A percentile compares a stretch with the other conserved stretches of the same genome.
These are phyloP conservation scores for Aproaerema taeniolella DNA, from an alignment of 2,888 invertebrate genomes.

Conservation along the genomic window DNA sequence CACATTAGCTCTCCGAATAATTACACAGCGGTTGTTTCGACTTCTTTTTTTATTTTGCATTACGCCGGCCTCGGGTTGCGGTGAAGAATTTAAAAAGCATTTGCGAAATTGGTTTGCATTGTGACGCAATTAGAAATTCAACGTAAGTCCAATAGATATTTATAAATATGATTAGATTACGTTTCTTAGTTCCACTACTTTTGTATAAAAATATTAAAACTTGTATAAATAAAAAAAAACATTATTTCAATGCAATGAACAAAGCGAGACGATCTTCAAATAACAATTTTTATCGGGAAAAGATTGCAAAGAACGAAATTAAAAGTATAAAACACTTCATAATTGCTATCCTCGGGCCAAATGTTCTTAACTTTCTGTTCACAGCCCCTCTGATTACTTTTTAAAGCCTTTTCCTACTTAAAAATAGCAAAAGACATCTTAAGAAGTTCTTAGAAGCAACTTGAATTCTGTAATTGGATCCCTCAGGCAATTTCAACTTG, in stretches of 20 bases:
- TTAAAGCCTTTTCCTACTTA: conserved; percentile 57
- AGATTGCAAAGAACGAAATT: conserved; percentile 51
- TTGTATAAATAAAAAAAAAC: too few relatives aligned
- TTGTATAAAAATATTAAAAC: too few relatives aligned
- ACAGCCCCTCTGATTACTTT: conserved; percentile 64
- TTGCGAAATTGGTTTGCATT: conserved; percentile 61
- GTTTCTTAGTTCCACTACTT: too few relatives aligned
- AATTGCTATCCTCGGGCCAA: conserved; percentile 52
- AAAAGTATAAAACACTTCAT: conserved; percentile 59
- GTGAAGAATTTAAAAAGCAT: conserved; percentile 69
- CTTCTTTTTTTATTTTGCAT: conserved; percentile 40
- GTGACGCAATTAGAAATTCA: conserved; percentile 41
- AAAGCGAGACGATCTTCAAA: neutral
- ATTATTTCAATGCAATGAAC: neutral
- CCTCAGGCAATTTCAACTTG: conserved; percentile 43
- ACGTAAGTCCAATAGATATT: too few relatives aligned
- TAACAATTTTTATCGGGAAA: conserved; percentile 22
- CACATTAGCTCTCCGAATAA: conserved; percentile 73
- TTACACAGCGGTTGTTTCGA: conserved; percentile 53
- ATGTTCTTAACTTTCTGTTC: conserved; percentile 52
- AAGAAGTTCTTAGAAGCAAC: conserved; percentile 43
- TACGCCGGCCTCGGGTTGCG: conserved; percentile 50
- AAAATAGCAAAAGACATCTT: conserved; percentile 53
- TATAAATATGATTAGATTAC: too few relatives aligned
- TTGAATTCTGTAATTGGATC: conserved; percentile 60